phyloP scores from a whole-genome alignment of 2,888 invertebrate species.

The Balanococcus diminutus region DNA sequence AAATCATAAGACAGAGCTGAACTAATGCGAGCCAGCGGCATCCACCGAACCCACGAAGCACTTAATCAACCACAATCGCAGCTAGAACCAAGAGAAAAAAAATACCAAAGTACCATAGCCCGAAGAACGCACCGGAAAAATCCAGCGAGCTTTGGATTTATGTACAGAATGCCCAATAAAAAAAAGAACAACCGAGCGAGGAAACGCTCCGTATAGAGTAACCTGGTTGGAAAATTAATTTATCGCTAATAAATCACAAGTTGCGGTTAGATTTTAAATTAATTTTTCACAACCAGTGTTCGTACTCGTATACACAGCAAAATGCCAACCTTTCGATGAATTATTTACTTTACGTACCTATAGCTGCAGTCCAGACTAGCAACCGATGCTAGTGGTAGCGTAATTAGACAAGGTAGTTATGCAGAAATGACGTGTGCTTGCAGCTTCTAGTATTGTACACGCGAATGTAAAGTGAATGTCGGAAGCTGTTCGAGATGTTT shows the following conservation, averaged over 20 bases:
- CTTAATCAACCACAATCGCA: background rate
- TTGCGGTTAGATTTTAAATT: constrained; percentile 29
- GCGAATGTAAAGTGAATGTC: background rate
- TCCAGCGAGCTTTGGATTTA: constrained; percentile 1
- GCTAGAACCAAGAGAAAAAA: background rate
- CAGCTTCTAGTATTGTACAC: constrained; percentile 36
- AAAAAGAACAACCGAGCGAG: background rate
- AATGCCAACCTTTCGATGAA: constrained; percentile 3
- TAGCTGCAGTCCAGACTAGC: background rate
- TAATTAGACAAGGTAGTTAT: constrained; percentile 41
- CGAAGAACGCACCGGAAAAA: background rate
- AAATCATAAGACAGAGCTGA: background rate
- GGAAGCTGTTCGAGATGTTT: background rate
- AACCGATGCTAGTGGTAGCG: background rate
- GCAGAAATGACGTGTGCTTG: constrained; percentile 33
- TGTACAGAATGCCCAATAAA: background rate
- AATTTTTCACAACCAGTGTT: constrained; percentile 21
- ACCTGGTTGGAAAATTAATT: constrained; percentile 35
- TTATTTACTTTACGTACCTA: background rate
- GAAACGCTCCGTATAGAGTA: background rate
- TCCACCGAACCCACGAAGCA: background rate
- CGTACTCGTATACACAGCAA: background rate
- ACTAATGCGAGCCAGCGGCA: constrained; percentile 3
- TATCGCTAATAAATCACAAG: constrained; percentile 27
- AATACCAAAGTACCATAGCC: background rate